Evolutionary conservation across 2,797 vertebrate species (phyloP), one percentile per base, ranked within the genome.

Genomic region (Helostoma temminkii): DNA sequence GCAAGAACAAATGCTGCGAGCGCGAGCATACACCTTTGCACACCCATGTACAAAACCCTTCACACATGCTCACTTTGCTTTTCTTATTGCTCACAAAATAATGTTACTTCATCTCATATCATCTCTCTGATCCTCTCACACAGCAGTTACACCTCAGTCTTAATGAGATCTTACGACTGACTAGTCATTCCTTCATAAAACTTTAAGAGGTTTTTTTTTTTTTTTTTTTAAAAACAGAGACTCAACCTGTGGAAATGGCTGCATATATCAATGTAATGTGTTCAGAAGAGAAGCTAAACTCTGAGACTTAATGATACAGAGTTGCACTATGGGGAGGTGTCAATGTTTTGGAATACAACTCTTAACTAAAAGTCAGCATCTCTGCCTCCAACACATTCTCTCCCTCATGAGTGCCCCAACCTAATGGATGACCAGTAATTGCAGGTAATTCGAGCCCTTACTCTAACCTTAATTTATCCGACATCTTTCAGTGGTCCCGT

Each of bases 1-100:
- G 80, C 86, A 68, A 74, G 76, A 82, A 72, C 77, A 86, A 78
- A 84, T 25, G 68, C 54, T 8, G 53, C 57, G 4, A 30, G 52
- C 26, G 5, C 54, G n/a, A 58, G 15, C 32, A 54, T 21, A 14
- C 46, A 34, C 50, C 54, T 62, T 42, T 47, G 43, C 37, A 19
- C 71, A 71, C 22, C 41, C 64, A 42, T 56, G 66, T 24, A 71
- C 74, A 74, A 78, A 81, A 65, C 66, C 66, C 82, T 64, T 78
- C 70, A 48, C 59, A 54, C 70, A 32, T 50, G 41, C 25, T 48
- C 26, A 34, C 45, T 57, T 15, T 47, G n/a, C 36, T 60, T 14
- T 46, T 56, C 36, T 16, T 54, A 5, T 43, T 41, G 19, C 39
- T 54, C 59, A 24, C 39, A 43, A 26, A 26, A 54, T 65, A 1